These are phyloP conservation scores for Drosophila virilis DNA, from an alignment of 1,140 invertebrate species.

Conservation along the genomic window DNA sequence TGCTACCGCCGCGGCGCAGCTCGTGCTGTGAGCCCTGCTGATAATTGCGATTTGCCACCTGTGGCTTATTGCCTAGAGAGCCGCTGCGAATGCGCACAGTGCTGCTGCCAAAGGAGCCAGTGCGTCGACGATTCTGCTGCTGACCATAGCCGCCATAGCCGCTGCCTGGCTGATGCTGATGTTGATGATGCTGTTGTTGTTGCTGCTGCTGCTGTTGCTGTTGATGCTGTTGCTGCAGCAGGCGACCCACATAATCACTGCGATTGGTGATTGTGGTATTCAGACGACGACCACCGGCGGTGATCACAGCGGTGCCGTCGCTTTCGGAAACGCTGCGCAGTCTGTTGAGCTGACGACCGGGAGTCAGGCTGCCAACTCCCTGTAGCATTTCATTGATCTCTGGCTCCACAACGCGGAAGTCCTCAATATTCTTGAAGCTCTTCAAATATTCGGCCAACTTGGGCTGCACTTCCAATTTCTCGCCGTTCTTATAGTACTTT, in stretches of 20 bases:
- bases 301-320: constrained; percentile 74
- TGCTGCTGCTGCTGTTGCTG: constrained; percentile 75
- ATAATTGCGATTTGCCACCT: constrained; percentile 73
- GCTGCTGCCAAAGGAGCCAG: constrained; percentile 83
- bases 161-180: constrained; percentile 47
- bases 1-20: constrained; percentile 73
- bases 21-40: constrained; percentile 75
- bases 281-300: constrained; percentile 66
- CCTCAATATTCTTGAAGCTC: constrained; percentile 97
- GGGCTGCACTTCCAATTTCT: constrained; percentile 91
- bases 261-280: constrained; percentile 83
- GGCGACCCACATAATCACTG: constrained; percentile 79
- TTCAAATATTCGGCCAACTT: constrained; percentile 92
- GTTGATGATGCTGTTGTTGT: constrained; percentile 45
- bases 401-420: constrained; percentile 93
- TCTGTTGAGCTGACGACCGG: constrained; percentile 85
- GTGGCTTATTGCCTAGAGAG: constrained; percentile 80
- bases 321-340: constrained; percentile 87
- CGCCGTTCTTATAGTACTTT: constrained; percentile 95
- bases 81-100: constrained; percentile 84
- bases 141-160: constrained; percentile 63
- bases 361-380: constrained; percentile 84
- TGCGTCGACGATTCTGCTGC: constrained; percentile 74
- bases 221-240: constrained; percentile 74
- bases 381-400: constrained; percentile 86